A percentile compares a stretch with the other conserved stretches of the same genome.
Conservation (phyloP, 2,113 vertebrate species). For the Microtus ochrogaster region DNA sequence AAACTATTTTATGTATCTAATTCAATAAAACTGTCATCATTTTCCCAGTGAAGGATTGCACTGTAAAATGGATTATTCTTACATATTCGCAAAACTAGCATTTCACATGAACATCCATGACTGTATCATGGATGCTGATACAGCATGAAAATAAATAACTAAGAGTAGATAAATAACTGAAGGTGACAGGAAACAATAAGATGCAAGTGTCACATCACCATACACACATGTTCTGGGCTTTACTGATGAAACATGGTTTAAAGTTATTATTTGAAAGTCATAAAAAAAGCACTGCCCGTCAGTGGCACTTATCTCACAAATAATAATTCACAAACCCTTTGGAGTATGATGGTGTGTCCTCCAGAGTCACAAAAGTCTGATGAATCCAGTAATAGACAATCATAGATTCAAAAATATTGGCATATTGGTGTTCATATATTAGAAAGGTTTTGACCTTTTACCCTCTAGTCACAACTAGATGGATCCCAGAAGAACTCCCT, state of each 20-base stretch:
- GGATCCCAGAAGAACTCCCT: too few species aligned
- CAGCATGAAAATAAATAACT: constrained; percentile 63
- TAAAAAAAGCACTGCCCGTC: constrained; percentile 6
- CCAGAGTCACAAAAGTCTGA: background rate
- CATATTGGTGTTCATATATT: background rate
- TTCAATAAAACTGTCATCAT: constrained; percentile 75
- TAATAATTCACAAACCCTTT: background rate
- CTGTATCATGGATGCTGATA: constrained; percentile 11
- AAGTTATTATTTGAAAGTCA: background rate
- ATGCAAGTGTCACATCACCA: background rate
- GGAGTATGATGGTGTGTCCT: background rate
- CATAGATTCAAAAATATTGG: background rate
- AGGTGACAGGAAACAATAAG: background rate
- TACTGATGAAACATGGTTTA: background rate
- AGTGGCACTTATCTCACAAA: background rate
- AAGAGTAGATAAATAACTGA: constrained; percentile 3
- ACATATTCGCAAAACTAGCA: constrained; percentile 60
- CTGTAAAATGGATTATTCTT: constrained; percentile 72
- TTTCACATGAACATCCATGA: constrained; percentile 58
- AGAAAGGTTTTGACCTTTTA: background rate
- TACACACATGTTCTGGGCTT: background rate
- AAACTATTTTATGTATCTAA: constrained; percentile 75
- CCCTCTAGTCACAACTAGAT: too few species aligned
- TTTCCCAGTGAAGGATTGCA: constrained; percentile 57
- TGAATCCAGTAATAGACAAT: background rate